phyloP scores from a whole-genome alignment of 2,113 vertebrate species.

The Talpa occidentalis region DNA sequence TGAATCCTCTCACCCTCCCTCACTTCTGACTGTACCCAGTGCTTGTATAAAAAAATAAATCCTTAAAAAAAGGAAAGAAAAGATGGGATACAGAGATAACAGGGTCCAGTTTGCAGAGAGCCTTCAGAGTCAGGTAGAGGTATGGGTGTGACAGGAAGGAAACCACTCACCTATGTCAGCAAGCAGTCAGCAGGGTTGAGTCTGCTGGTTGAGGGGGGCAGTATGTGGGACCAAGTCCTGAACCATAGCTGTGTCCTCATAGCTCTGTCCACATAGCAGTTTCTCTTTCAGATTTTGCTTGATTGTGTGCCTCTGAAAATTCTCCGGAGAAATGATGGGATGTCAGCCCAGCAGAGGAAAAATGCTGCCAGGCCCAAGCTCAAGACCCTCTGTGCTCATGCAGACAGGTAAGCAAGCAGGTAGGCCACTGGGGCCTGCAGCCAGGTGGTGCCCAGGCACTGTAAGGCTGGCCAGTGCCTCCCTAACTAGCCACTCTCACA shows the following conservation, averaged over 20 bases:
- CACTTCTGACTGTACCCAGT: too few species aligned
- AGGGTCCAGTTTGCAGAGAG: neutral
- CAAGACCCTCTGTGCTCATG: neutral
- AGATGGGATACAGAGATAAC: neutral
- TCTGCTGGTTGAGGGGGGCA: neutral
- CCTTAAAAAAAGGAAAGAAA: too few species aligned
- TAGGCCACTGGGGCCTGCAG: neutral
- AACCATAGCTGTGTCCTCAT: neutral
- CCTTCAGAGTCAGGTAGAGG: neutral
- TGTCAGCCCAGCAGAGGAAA: conserved; percentile 79
- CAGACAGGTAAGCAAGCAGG: conserved; percentile 54
- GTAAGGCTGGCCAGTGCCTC: neutral
- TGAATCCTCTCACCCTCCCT: too few species aligned
- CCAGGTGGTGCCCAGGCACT: neutral
- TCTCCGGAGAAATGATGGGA: conserved; percentile 78
- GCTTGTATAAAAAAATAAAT: too few species aligned
- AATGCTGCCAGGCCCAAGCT: neutral
- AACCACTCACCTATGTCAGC: neutral
- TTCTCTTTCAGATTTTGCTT: conserved; percentile 67
- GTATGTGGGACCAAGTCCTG: neutral
- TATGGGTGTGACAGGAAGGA: neutral
- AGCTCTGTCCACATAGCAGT: neutral
- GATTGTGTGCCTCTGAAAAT: accelerated
- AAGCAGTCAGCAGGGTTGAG: neutral
- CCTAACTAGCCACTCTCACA: too few species aligned